phyloP scores from a whole-genome alignment of 2,888 invertebrate genomes.

The Andrena trimmerana region DNA sequence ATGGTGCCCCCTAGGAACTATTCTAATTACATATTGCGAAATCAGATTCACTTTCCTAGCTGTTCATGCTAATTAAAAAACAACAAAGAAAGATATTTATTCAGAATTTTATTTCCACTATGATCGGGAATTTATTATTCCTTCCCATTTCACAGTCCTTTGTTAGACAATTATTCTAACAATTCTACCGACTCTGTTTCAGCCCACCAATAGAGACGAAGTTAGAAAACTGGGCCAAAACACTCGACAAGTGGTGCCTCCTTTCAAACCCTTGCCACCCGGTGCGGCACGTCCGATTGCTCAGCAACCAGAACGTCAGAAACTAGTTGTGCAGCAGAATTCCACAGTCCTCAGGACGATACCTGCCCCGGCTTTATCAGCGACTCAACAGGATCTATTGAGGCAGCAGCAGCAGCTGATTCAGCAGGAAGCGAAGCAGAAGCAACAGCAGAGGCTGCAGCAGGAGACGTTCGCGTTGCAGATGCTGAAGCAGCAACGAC shows the following conservation, averaged over 20 bases:
- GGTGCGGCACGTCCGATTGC: slow-evolving; percentile 86
- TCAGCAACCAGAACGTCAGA: slow-evolving; percentile 88
- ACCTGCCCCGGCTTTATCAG: slow-evolving; percentile 62
- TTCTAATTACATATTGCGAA: not conserved
- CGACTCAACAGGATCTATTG: slow-evolving; percentile 74
- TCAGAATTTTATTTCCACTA: not conserved
- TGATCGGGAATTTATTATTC: not conserved
- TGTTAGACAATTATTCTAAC: not conserved
- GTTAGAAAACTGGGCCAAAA: slow-evolving; percentile 48
- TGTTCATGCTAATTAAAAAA: not conserved
- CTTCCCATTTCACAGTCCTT: not conserved
- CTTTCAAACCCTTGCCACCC: slow-evolving; percentile 92
- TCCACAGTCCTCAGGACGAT: slow-evolving; percentile 76
- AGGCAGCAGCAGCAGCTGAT: slow-evolving; percentile 75
- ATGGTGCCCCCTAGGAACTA: not conserved
- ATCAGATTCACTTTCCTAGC: not conserved
- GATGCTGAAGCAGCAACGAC: slow-evolving; percentile 80
- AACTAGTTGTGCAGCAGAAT: slow-evolving; percentile 82
- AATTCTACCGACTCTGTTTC: not conserved
- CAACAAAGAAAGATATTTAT: not conserved
- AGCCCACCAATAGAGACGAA: slow-evolving; percentile 71
- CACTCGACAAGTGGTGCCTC: slow-evolving; percentile 87
- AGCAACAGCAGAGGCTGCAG: slow-evolving; percentile 77
- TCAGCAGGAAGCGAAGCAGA: slow-evolving; percentile 74
- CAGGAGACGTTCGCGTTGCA: slow-evolving; percentile 80